phyloP scores from a whole-genome alignment of 1,140 invertebrate species.

The Polypedilum vanderplanki region DNA sequence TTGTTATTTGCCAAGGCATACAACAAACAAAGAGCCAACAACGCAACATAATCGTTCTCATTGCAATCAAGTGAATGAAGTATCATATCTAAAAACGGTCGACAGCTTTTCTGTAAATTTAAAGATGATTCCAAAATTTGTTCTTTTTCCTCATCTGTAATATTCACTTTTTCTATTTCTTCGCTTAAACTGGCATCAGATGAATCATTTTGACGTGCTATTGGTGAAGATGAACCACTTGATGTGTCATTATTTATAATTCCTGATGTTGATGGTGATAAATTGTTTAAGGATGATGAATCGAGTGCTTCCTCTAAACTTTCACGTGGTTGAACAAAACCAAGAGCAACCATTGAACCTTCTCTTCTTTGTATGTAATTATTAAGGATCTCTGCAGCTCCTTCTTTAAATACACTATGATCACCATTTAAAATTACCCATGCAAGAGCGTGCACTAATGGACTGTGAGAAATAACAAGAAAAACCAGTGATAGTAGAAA shows the following conservation, averaged over 20 bases:
- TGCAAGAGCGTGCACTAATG: slow-evolving; percentile 80
- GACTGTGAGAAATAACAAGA: slow-evolving; percentile 81
- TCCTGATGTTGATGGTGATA: slow-evolving; percentile 34
- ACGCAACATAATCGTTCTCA: slow-evolving; percentile 89
- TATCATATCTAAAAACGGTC: slow-evolving; percentile 82
- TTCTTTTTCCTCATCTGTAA: slow-evolving; percentile 90
- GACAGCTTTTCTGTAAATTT: slow-evolving; percentile 42
- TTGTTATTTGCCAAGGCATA: slow-evolving; percentile 90
- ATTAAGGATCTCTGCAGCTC: slow-evolving; percentile 65
- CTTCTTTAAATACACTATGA: slow-evolving; percentile 60
- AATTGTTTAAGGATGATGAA: neutral
- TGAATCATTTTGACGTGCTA: slow-evolving; percentile 34
- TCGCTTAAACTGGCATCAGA: slow-evolving; percentile 31
- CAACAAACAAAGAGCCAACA: slow-evolving; percentile 87
- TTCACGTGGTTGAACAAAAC: slow-evolving; percentile 49
- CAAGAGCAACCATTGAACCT: slow-evolving; percentile 41
- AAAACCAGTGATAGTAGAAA: slow-evolving; percentile 96
- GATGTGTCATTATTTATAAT: slow-evolving; percentile 30
- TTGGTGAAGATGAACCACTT: slow-evolving; percentile 32
- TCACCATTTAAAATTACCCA: slow-evolving; percentile 81
- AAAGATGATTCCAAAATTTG: slow-evolving; percentile 45
- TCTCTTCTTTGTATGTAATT: slow-evolving; percentile 55
- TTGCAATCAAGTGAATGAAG: slow-evolving; percentile 73
- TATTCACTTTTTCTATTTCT: slow-evolving; percentile 53
- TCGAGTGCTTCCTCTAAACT: slow-evolving; percentile 57